Base-by-base conservation (phyloP, 2,888 invertebrate species). In the Phortica magna region DNA sequence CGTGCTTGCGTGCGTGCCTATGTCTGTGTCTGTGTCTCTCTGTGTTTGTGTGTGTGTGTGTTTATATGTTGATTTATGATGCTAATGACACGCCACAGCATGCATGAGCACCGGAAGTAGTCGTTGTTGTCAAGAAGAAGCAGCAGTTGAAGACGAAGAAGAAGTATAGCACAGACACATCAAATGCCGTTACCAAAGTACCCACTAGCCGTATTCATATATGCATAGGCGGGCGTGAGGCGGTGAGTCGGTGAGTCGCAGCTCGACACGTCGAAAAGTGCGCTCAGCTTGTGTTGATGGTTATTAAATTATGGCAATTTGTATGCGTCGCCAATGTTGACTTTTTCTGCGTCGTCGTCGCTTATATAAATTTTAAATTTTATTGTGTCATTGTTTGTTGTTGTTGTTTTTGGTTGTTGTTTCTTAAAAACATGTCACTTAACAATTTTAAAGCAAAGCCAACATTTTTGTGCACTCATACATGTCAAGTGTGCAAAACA, bases 281-380 rank as follows among this genome's bases (percentile, higher is more conserved):
- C 74, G 77, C 78, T 80, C 74, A 77, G 81, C 74, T 81, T 79
- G 80, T 77, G 78, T 81, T 87, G 87, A 88, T 87, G 88, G 84
- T 85, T 87, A 88, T 88, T 87, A 88, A 87, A 88, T 88, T 88
- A 87, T 84, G 86, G 88, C 88, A 88, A 85, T 87, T 87, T 88
- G 83, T 83, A 85, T 83, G 83, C 81, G 81, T 80, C 85, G 81
- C 68, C 78, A 74, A 17, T 48, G 48, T 48, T 9, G 14, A 48
- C 48, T 41, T 31, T 43, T 48, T 59, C 22, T 57, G 12, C 65
- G 17, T 67, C 31, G 17, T 5, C 9, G 61, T 17, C 4, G 7
- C 19, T 61, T 61, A 7, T 61, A 22, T 61, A 12, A 61, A 61
- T 61, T 61, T 48, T 14, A 48, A 22, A 61, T 61, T 61, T 61